Evolutionary conservation across 2,888 invertebrate genomes (phyloP).

Genomic region (Oasisia sp.): DNA sequence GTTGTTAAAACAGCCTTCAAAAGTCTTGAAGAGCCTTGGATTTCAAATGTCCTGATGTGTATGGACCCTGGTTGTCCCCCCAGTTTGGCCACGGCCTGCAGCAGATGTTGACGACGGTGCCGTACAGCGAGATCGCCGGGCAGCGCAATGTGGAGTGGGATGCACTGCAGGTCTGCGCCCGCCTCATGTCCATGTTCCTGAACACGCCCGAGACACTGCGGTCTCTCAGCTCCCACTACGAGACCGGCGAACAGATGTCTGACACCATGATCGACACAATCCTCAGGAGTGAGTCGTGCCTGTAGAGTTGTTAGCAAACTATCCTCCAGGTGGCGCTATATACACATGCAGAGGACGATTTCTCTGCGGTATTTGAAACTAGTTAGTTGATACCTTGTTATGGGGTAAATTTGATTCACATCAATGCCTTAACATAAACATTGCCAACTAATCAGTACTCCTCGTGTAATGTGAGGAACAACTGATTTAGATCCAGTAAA

Average conservation of each 20-base stretch:
- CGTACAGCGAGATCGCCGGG: slow-evolving; percentile 86
- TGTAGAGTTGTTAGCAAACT: neutral
- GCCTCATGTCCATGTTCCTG: slow-evolving; percentile 59
- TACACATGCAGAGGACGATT: too few species aligned
- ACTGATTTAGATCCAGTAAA: too few species aligned
- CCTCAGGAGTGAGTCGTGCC: slow-evolving; percentile 31
- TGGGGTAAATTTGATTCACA: too few species aligned
- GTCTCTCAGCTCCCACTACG: slow-evolving; percentile 79
- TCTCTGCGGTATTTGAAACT: too few species aligned
- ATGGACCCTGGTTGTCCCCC: neutral
- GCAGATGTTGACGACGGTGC: slow-evolving; percentile 83
- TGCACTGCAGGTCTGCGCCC: slow-evolving; percentile 73
- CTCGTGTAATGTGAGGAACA: too few species aligned
- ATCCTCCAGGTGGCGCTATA: too few species aligned
- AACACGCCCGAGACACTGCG: slow-evolving; percentile 73
- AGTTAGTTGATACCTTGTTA: too few species aligned
- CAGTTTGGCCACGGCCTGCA: slow-evolving; percentile 88
- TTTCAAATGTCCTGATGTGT: neutral
- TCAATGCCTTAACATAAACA: too few species aligned
- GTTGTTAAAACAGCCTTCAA: too few species aligned
- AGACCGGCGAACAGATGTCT: slow-evolving; percentile 72
- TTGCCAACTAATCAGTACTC: too few species aligned
- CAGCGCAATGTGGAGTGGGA: slow-evolving; percentile 93
- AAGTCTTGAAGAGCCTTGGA: too few species aligned
- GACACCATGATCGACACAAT: slow-evolving; percentile 64